These are phyloP conservation scores for Cylloceria caligata DNA, from an alignment of 2,888 invertebrate genomes.

Conservation along the genomic window DNA sequence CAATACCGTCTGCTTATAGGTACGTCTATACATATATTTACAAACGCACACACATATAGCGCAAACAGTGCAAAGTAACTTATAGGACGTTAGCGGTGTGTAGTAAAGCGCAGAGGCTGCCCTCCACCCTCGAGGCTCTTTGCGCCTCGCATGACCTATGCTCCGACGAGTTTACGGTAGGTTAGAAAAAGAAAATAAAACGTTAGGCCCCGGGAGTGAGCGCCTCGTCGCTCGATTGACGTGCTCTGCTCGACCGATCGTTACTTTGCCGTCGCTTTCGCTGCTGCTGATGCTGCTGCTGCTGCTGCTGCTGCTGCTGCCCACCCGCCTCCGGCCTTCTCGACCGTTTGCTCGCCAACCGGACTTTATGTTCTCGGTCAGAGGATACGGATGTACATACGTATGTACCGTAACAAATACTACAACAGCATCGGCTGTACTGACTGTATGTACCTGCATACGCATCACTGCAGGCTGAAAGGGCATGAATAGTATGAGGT, in stretches of 20 bases:
- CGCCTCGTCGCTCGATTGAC: conserved; percentile 45
- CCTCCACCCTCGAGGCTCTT: conserved; percentile 38
- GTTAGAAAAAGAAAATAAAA: conserved; percentile 54
- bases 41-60: neutral
- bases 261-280: conserved; percentile 35
- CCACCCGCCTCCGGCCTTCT: conserved; percentile 14
- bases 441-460: conserved; percentile 1
- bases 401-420: neutral
- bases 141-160: conserved; percentile 54
- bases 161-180: conserved; percentile 50
- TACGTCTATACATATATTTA: neutral
- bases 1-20: neutral
- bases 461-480: conserved; percentile 35
- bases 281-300: no score
- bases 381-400: conserved; percentile 1
- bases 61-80: conserved; percentile 10
- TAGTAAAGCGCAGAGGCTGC: neutral
- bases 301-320: neutral
- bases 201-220: conserved; percentile 33
- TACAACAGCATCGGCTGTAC: neutral
- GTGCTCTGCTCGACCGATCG: conserved; percentile 48
- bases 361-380: conserved; percentile 39
- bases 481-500: conserved; percentile 30
- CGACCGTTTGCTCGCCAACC: conserved; percentile 26
- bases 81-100: conserved; percentile 10